Evolutionary conservation across 1,140 invertebrate genomes (phyloP), one percentile per base, ranked within the genome.

Genomic region (Andrena cerasifolii): DNA sequence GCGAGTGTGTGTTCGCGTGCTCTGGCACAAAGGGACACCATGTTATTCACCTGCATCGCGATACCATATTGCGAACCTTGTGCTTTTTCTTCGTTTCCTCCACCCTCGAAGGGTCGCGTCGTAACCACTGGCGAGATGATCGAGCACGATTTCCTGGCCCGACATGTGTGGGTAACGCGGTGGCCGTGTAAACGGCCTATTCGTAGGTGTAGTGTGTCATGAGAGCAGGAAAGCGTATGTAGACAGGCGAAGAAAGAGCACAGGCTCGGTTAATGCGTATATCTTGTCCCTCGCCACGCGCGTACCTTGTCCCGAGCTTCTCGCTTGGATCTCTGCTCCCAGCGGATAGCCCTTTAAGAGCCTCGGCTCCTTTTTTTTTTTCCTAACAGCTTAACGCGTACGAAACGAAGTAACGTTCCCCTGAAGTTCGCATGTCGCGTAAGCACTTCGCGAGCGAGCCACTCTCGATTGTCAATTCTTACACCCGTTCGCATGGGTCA

Each of bases 31-130:
- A 77, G 45, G 74, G 74, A 61, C 45, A 68, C 66, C 66, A 61
- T 71, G 45, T 61, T 77, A 71, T 77, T 71, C 67, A 71, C 75
- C 76, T 63, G 67, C 56, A 45, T 72, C 36, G 31, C 58, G 47
- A n/a, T 73, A 62, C 75, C 75, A 77, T 77, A 77, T 77, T 77
- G 75, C 66, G 45, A 61, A 62, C 68, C 36, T 54, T 62, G 18
- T 56, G 24, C 59, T 73, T 73, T 73, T 73, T 21, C 59, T 61
- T 10, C 14, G 31, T 2, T 24, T 62, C 7, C 4, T 21, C 26
- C 56, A 43, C 75, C 75, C 66, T 24, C 56, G 6, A 4, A 51
- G 65, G 66, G 75, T 62, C 54, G 45, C 14, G 26, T 3, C 8
- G 16, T 53, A 61, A 77, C 45, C 33, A 49, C 36, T 16, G 47